Evolutionary conservation across 2,888 invertebrate species (phyloP).

Genomic region (Spisula subtruncata): DNA sequence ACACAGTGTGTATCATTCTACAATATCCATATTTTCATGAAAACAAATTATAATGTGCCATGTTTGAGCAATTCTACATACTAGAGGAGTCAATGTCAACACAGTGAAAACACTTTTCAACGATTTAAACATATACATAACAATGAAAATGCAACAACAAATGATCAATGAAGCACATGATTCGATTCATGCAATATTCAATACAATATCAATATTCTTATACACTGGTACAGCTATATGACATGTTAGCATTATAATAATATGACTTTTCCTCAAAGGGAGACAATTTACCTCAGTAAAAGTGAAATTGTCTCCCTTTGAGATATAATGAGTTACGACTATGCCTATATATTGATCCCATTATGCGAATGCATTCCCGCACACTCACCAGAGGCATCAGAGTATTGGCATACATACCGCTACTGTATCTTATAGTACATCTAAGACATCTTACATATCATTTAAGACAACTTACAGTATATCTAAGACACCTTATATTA

Average conservation of each 20-base stretch:
- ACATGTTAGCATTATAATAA: not conserved
- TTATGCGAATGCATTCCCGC: too few species aligned
- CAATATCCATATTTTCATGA: conserved; percentile 53
- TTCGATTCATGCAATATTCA: not conserved
- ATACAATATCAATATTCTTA: not conserved
- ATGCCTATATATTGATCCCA: too few species aligned
- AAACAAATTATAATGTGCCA: conserved; percentile 45
- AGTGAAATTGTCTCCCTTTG: not conserved
- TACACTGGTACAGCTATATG: too few species aligned
- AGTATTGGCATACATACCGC: too few species aligned
- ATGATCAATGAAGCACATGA: not conserved
- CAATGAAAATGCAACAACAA: not conserved
- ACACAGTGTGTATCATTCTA: conserved; percentile 16
- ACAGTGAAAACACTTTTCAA: not conserved
- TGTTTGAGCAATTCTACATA: conserved; percentile 54
- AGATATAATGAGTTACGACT: too few species aligned
- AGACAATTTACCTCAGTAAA: not conserved
- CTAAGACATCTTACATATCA: too few species aligned
- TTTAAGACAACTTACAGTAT: too few species aligned
- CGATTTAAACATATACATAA: not conserved
- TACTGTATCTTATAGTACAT: too few species aligned
- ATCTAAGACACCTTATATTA: too few species aligned
- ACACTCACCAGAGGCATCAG: too few species aligned
- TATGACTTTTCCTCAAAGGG: not conserved
- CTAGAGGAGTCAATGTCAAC: conserved; percentile 25